phyloP scores from a whole-genome alignment of 2,797 vertebrate genomes.

The Geotrypetes seraphini region DNA sequence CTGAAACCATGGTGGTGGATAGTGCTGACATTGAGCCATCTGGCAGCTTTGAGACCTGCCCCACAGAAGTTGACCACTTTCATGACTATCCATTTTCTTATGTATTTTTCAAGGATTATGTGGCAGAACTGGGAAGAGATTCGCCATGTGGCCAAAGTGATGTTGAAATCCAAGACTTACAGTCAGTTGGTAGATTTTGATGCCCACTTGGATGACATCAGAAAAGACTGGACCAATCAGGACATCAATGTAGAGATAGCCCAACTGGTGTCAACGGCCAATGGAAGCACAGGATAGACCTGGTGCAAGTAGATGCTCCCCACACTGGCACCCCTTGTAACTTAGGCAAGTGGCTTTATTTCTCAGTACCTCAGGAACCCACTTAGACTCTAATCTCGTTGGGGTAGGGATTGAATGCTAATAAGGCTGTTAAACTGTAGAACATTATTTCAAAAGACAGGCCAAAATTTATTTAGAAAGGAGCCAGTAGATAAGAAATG shows the following conservation, averaged over 20 bases:
- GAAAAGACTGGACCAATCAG: conserved; percentile 84
- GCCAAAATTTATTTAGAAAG: too few relatives aligned
- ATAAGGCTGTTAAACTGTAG: too few relatives aligned
- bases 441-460: too few relatives aligned
- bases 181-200: conserved; percentile 71
- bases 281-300: conserved; percentile 26
- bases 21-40: neutral
- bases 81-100: too few relatives aligned
- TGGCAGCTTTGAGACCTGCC: neutral
- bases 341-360: too few relatives aligned
- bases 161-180: conserved; percentile 64
- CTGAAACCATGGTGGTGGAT: neutral
- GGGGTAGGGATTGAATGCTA: too few relatives aligned
- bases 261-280: conserved; percentile 38
- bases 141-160: conserved; percentile 58
- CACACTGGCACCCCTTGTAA: too few relatives aligned
- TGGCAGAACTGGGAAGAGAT: conserved; percentile 82
- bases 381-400: too few relatives aligned
- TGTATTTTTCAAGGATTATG: conserved; percentile 64
- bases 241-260: conserved; percentile 70
- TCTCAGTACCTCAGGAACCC: too few relatives aligned
- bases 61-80: too few relatives aligned
- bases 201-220: conserved; percentile 81
- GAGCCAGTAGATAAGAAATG: too few relatives aligned
- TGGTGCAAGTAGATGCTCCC: too few relatives aligned